Base-by-base conservation (phyloP, 2,113 vertebrate genomes). In the Notothenia rossii region DNA sequence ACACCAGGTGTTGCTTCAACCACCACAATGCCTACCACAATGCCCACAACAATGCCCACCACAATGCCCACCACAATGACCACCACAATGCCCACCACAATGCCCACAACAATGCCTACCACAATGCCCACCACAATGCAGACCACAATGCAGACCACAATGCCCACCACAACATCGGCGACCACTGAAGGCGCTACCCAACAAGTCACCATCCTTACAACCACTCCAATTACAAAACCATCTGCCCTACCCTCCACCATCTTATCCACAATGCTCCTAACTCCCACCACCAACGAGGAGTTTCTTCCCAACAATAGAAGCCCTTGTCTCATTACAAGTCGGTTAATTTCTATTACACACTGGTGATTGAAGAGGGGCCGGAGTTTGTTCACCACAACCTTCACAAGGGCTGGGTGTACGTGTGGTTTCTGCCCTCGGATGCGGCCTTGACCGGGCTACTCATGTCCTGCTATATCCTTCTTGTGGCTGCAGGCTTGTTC, bases 341-440 rank as follows among this genome's bases (percentile, higher is more conserved):
- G 10, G 10, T 2, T 22, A 14, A 5, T 18, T 94, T 94, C 74
- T 46, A 87, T 46, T 61, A 86, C 13, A 59, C 13, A 14, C 1
- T 95, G 22, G 89, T 95, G 25, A 4, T 95, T 9, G 89, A 88
- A 43, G 73, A 91, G 4, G 72, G 90, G 1, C 87, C 85, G 1
- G 88, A 93, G 17, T 95, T 91, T 46, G 85, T 96, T 74, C 97
- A 98, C 0, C 68, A 95, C 25, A 95, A 90, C 77, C 75, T 89
- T 71, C 94, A 96, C 2, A 84, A 94, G 11, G 90, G 93, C 50
- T 94, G 96, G 89, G 94, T 94, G 77, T 97, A 94, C 49, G 94
- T 99, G 25, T 98, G 98, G 94, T 96, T 95, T 0, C 94, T 98
- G 46, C 95, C 97, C 1, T 94, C 97, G 0, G 64, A 87, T 43